Evolutionary conservation across 2,888 invertebrate species (phyloP).

Genomic region (Drosophila prolongata): DNA sequence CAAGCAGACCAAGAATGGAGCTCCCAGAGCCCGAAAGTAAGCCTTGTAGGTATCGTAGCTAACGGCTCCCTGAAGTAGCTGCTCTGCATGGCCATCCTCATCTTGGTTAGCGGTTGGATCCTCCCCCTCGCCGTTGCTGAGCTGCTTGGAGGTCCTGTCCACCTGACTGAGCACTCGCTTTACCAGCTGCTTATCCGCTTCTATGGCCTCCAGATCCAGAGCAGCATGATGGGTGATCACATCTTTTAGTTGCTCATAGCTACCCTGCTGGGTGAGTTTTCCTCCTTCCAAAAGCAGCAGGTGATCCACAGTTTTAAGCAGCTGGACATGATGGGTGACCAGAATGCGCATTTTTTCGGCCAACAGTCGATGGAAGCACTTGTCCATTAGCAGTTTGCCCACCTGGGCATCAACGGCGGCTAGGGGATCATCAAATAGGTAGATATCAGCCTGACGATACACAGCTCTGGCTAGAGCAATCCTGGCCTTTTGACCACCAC

Average conservation of each 20-base stretch:
- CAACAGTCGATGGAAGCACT: slow-evolving; percentile 87
- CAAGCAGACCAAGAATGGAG: slow-evolving; percentile 70
- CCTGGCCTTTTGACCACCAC: slow-evolving; percentile 91
- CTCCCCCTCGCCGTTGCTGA: slow-evolving; percentile 30
- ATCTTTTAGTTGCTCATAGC: slow-evolving; percentile 84
- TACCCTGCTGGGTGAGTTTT: slow-evolving; percentile 78
- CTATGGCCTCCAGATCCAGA: slow-evolving; percentile 70
- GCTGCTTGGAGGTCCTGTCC: slow-evolving; percentile 67
- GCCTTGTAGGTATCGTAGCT: slow-evolving; percentile 86
- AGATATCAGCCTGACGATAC: slow-evolving; percentile 90
- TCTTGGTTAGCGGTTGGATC: slow-evolving; percentile 10
- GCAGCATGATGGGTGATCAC: slow-evolving; percentile 85
- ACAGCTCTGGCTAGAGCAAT: slow-evolving; percentile 90
- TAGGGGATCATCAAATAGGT: slow-evolving; percentile 91
- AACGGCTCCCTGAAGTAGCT: slow-evolving; percentile 87
- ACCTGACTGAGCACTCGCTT: slow-evolving; percentile 76
- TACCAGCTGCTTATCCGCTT: slow-evolving; percentile 65
- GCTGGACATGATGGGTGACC: slow-evolving; percentile 89
- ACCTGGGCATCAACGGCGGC: slow-evolving; percentile 91
- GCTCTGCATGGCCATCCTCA: slow-evolving; percentile 83
- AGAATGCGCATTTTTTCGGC: slow-evolving; percentile 88
- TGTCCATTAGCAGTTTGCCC: slow-evolving; percentile 90
- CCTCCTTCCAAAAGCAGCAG: slow-evolving; percentile 86
- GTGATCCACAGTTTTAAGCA: slow-evolving; percentile 85
- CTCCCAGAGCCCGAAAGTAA: slow-evolving; percentile 86